A percentile compares a stretch with the other conserved stretches of the same genome.
Evolutionary conservation across 2,797 vertebrate species (phyloP).

Genomic region (Natrix natrix): DNA sequence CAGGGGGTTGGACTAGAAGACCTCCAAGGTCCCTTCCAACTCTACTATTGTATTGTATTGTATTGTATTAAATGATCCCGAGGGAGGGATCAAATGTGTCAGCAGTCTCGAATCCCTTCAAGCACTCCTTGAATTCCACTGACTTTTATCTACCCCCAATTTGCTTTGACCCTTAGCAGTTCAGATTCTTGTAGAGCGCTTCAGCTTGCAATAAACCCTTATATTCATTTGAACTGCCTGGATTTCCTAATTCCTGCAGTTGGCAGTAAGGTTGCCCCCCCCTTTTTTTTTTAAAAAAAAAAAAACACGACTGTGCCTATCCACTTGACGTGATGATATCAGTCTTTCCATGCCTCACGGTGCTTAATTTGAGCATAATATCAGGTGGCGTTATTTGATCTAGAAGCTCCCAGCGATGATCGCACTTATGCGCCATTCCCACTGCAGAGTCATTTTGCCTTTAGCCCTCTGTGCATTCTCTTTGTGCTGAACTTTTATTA

Average conservation of each 20-base stretch:
- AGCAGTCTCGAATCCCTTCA: not conserved
- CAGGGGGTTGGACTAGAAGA: too few relatives aligned
- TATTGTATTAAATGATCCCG: not conserved
- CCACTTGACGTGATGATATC: not conserved
- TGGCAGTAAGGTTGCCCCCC: not conserved
- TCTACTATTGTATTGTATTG: too few relatives aligned
- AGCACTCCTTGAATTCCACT: not conserved
- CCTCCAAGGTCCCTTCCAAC: too few relatives aligned
- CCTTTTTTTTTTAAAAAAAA: not conserved
- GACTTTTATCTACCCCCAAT: not conserved
- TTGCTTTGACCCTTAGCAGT: not conserved
- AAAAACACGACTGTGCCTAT: not conserved
- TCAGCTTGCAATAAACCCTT: not conserved
- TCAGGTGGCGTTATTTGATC: not conserved
- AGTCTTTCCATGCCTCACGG: not conserved
- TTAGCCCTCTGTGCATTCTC: constrained; percentile 46
- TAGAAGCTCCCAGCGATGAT: not conserved
- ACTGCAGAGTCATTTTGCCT: constrained; percentile 48
- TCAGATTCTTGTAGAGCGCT: not conserved
- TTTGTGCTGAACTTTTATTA: constrained; percentile 60
- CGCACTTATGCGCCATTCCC: not conserved
- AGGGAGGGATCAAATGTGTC: not conserved
- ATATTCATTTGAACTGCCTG: not conserved
- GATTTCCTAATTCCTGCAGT: not conserved
- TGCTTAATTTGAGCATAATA: not conserved